Percentiles rank a stretch among this genome's conserved stretches.
phyloP scores from a whole-genome alignment of 2,113 vertebrate species.

The Lynx canadensis region DNA sequence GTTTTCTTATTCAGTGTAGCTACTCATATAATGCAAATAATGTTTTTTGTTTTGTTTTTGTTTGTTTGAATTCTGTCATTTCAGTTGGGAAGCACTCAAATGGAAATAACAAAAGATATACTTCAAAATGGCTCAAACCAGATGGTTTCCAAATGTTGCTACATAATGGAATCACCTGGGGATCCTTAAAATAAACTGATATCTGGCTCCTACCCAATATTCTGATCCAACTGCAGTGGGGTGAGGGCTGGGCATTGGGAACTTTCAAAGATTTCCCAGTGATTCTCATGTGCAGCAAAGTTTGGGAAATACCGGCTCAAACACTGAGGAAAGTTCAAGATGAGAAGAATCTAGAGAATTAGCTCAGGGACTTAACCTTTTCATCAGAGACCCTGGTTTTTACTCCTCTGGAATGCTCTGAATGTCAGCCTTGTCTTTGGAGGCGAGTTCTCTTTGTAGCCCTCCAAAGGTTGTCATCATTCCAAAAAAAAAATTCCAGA shows the following conservation, averaged over 20 bases:
- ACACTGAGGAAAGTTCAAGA: neutral
- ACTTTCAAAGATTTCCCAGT: neutral
- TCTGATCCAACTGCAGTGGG: neutral
- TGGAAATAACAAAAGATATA: constrained; percentile 37
- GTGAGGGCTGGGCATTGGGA: neutral
- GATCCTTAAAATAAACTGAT: neutral
- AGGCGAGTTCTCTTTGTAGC: neutral
- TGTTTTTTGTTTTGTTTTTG: neutral
- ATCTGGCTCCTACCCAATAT: neutral
- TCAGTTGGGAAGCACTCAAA: constrained; percentile 10
- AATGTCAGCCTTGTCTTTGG: neutral
- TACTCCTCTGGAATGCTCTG: neutral
- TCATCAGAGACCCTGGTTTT: neutral
- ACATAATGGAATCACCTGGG: neutral
- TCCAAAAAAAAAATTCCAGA: neutral
- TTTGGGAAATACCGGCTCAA: neutral
- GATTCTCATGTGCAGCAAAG: neutral
- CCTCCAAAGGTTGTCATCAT: neutral
- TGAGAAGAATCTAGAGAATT: neutral
- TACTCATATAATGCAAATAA: neutral
- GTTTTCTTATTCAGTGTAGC: neutral
- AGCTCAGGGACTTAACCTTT: neutral
- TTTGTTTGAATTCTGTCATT: constrained; percentile 12
- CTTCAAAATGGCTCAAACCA: constrained; percentile 39
- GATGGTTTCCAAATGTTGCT: constrained; percentile 39